These are phyloP conservation scores for Minunthozetes semirufus DNA, from an alignment of 2,888 invertebrate species.

Conservation along the genomic window DNA sequence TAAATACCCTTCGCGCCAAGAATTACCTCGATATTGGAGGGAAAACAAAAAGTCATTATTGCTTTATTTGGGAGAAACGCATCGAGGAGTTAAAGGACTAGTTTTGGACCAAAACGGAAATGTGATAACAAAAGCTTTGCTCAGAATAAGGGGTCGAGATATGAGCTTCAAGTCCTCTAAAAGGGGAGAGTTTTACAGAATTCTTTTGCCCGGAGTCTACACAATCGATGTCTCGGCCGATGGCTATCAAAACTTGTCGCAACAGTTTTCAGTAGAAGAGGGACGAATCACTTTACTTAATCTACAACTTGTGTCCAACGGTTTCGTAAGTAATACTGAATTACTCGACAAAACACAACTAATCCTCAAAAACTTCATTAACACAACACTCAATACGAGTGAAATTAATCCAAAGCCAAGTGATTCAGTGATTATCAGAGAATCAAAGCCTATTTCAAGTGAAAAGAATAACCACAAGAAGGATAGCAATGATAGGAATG, in stretches of 20 bases:
- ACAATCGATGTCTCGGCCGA: conserved; percentile 61
- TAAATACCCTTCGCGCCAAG: conserved; percentile 75
- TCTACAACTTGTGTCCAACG: conserved; percentile 23
- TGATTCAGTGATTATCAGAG: neutral
- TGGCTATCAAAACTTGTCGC: conserved; percentile 39
- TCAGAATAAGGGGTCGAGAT: conserved; percentile 72
- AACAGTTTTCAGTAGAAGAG: conserved; percentile 39
- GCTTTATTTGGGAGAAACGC: conserved; percentile 74
- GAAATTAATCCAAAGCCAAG: neutral
- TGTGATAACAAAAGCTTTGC: conserved; percentile 68
- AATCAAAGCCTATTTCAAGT: neutral
- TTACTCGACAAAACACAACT: neutral
- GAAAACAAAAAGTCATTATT: conserved; percentile 78
- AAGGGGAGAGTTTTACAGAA: conserved; percentile 87
- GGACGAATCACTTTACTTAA: conserved; percentile 35
- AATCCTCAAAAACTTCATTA: neutral
- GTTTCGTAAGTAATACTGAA: neutral
- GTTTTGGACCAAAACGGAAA: conserved; percentile 68
- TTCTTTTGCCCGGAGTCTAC: conserved; percentile 78
- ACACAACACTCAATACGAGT: too few relatives aligned
- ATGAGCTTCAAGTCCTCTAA: conserved; percentile 77
- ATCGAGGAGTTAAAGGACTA: conserved; percentile 80
- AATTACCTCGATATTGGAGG: conserved; percentile 75
- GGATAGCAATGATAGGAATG: too few relatives aligned
- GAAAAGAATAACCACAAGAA: neutral